phyloP scores from a whole-genome alignment of 2,888 invertebrate species.

The Drosophila melanocephala region DNA sequence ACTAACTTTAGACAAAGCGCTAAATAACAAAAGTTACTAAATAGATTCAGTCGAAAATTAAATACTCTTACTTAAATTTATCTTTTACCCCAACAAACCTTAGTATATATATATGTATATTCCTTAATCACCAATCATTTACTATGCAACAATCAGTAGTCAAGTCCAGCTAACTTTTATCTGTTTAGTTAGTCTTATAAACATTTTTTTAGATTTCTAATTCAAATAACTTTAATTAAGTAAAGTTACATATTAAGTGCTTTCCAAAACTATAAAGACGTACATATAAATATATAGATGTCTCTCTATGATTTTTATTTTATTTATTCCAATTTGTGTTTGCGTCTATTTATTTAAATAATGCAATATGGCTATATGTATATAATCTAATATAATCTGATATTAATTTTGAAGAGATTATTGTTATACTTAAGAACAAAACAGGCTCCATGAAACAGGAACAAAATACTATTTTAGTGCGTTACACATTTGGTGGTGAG shows the following conservation, averaged over 20 bases:
- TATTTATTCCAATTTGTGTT: neutral
- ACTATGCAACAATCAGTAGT: no score
- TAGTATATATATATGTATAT: neutral
- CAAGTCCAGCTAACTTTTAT: neutral
- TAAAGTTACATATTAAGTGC: neutral
- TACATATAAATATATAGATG: neutral
- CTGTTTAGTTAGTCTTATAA: neutral
- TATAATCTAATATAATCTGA: no score
- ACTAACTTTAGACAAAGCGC: conserved; percentile 14
- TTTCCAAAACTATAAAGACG: neutral
- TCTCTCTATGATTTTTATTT: neutral
- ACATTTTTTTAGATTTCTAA: neutral
- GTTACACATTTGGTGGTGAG: neutral
- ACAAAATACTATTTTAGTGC: neutral
- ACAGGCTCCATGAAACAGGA: neutral
- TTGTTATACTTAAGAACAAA: neutral
- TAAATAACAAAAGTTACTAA: neutral
- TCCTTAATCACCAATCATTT: no score
- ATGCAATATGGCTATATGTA: no score
- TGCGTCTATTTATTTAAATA: neutral
- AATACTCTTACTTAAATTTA: conserved; percentile 6
- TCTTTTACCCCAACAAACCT: no score
- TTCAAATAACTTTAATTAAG: neutral
- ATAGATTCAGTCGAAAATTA: neutral
- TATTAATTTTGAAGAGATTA: neutral